Conservation (phyloP, 2,888 invertebrate species). For the Pegoplata infirma region DNA sequence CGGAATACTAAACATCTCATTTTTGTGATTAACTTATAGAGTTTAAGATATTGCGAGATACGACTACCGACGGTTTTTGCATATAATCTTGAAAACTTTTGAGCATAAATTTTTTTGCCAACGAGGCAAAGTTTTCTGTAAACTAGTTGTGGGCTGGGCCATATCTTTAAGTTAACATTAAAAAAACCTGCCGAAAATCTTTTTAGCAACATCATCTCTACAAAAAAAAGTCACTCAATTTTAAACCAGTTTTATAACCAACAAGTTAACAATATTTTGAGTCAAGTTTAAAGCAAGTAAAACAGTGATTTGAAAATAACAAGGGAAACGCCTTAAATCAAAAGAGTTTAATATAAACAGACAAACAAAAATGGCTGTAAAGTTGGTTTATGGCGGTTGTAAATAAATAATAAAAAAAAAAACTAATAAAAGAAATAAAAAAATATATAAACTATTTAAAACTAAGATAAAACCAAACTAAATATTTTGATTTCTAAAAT, state of each 20-base stretch:
- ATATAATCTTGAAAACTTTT: neutral
- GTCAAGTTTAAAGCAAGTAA: conserved; percentile 25
- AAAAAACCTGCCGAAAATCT: conserved; percentile 21
- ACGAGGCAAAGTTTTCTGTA: conserved; percentile 18
- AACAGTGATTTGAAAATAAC: conserved; percentile 10
- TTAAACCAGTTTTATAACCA: conserved; percentile 44
- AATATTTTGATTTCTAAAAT: neutral
- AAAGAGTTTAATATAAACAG: neutral
- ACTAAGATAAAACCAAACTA: neutral
- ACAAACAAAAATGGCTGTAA: conserved; percentile 47
- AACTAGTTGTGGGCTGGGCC: conserved; percentile 57
- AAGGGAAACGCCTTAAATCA: conserved; percentile 40
- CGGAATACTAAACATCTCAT: too few species aligned
- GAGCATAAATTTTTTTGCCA: neutral
- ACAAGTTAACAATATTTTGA: neutral
- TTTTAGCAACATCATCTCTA: conserved; percentile 26
- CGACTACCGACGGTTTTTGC: conserved; percentile 38
- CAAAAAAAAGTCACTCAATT: conserved; percentile 54
- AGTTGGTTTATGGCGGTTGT: neutral
- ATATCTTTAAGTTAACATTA: neutral
- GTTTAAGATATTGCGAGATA: too few species aligned
- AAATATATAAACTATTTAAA: neutral
- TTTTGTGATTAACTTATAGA: too few species aligned
- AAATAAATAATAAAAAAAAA: neutral
- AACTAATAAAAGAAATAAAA: neutral